Conservation (phyloP, 2,797 vertebrate genomes). For the Emydoidea blandingii region DNA sequence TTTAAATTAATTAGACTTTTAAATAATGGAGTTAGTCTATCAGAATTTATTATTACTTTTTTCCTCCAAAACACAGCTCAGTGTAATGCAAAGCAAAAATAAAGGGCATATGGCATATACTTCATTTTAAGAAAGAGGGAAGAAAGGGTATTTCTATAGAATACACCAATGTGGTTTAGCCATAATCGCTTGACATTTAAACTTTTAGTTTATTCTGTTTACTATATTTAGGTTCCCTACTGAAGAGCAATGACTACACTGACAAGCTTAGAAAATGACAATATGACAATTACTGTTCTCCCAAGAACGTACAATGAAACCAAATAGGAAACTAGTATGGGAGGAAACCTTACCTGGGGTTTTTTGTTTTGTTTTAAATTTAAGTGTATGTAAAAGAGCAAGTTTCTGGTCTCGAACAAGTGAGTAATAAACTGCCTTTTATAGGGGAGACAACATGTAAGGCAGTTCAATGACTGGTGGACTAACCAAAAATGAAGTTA, state of each 20-base stretch:
- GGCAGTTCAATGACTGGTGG: constrained; percentile 81
- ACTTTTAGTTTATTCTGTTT: constrained; percentile 75
- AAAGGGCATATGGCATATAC: constrained; percentile 74
- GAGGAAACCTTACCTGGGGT: constrained; percentile 74
- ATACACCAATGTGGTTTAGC: constrained; percentile 75
- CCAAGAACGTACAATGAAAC: constrained; percentile 80
- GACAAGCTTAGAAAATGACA: constrained; percentile 80
- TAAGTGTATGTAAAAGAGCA: constrained; percentile 79
- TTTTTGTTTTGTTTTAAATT: constrained; percentile 78
- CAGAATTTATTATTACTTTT: constrained; percentile 73
- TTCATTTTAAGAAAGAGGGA: constrained; percentile 67
- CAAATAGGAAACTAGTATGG: constrained; percentile 81
- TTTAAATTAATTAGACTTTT: constrained; percentile 84
- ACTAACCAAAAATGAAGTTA: constrained; percentile 80
- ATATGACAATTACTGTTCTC: constrained; percentile 80
- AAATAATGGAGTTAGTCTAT: constrained; percentile 83
- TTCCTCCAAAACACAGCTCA: constrained; percentile 70
- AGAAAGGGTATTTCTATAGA: constrained; percentile 52
- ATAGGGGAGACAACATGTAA: constrained; percentile 77
- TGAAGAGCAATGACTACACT: constrained; percentile 81
- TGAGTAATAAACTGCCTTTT: constrained; percentile 80
- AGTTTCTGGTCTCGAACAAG: constrained; percentile 80
- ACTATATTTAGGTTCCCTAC: constrained; percentile 79
- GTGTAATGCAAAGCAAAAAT: constrained; percentile 80
- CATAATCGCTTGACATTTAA: constrained; percentile 76